Evolutionary conservation across 2,113 vertebrate genomes (phyloP), one percentile per base, ranked within the genome.

Genomic region (Felis catus): DNA sequence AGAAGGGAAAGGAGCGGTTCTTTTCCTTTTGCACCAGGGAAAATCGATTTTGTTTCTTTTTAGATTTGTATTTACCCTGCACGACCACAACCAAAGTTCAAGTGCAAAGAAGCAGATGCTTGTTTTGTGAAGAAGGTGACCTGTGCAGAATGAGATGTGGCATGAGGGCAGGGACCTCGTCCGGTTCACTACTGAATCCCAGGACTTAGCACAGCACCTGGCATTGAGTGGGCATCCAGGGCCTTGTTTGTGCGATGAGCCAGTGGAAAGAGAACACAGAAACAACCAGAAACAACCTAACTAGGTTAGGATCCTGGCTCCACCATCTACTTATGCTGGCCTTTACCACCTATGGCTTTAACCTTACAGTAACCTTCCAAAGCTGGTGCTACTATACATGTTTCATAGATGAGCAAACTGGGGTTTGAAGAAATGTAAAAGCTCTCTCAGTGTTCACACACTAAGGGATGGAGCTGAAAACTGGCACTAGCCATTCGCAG

Each of bases 221-320:
- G 51, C 41, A 61, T 0, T 0, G 2, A 18, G 74, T 58, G 66
- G 58, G 29, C 2, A 0, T n/a, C 19, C 10, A 0, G 18, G 29
- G 7, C 21, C 16, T 6, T 6, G 31, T 21, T 23, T 63, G 36
- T 53, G 66, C 53, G 21, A 7, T 12, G 51, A 92, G 48, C 27
- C 51, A 63, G 39, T 45, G 53, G n/a, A 45, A 51, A 39, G n/a
- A 84, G 89, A 63, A 61, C 11, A 5, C 21, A 33, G 79, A 16
- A 55, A 16, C 45, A 74, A 48, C 25, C 36, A 9, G 61, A 48
- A 73, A 74, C 45, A 45, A 45, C 45, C 45, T 45, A 45, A 58
- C 36, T 7, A 36, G 27, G 36, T 23, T 81, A 16, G 45, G 16
- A 45, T 73, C 27, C 84, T 29, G 48, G 29, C 90, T 81, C 39